A percentile compares a stretch with the other conserved stretches of the same genome.
Conservation (phyloP, 1,140 invertebrate genomes). For the Sminthurides bifidus region DNA sequence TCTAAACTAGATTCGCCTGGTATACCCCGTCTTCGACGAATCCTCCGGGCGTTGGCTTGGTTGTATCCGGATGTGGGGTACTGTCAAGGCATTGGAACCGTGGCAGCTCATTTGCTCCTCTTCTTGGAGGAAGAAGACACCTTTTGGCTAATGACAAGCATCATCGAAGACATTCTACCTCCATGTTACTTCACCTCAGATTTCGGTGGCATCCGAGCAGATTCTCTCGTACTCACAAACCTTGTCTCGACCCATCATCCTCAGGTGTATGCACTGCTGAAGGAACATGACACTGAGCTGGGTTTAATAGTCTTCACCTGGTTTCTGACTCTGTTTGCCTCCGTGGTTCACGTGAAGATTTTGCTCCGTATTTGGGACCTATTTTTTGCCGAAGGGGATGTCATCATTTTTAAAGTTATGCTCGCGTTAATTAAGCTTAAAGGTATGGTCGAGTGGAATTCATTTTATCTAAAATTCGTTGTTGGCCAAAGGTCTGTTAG, state of each 20-base stretch:
- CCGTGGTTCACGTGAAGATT: constrained; percentile 94
- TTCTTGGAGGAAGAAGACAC: constrained; percentile 88
- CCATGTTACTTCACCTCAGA: constrained; percentile 95
- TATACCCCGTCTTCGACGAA: constrained; percentile 73
- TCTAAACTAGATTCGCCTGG: constrained; percentile 73
- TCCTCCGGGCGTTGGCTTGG: constrained; percentile 88
- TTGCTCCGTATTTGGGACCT: constrained; percentile 92
- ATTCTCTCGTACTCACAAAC: constrained; percentile 84
- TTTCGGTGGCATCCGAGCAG: constrained; percentile 69
- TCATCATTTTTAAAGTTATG: constrained; percentile 91
- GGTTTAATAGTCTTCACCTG: constrained; percentile 93
- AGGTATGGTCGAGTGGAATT: constrained; percentile 43
- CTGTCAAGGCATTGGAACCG: constrained; percentile 93
- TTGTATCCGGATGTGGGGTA: constrained; percentile 71
- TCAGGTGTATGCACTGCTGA: constrained; percentile 73
- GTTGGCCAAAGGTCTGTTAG: no score
- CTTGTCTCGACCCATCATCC: constrained; percentile 81
- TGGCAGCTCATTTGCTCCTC: constrained; percentile 85
- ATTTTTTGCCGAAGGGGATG: constrained; percentile 89
- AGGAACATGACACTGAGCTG: constrained; percentile 78
- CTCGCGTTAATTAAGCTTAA: constrained; percentile 88
- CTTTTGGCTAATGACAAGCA: constrained; percentile 97
- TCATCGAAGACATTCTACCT: constrained; percentile 94
- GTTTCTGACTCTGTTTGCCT: constrained; percentile 96
- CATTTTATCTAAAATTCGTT: no score